phyloP scores from a whole-genome alignment of 2,797 vertebrate species.

The Prionace glauca region DNA sequence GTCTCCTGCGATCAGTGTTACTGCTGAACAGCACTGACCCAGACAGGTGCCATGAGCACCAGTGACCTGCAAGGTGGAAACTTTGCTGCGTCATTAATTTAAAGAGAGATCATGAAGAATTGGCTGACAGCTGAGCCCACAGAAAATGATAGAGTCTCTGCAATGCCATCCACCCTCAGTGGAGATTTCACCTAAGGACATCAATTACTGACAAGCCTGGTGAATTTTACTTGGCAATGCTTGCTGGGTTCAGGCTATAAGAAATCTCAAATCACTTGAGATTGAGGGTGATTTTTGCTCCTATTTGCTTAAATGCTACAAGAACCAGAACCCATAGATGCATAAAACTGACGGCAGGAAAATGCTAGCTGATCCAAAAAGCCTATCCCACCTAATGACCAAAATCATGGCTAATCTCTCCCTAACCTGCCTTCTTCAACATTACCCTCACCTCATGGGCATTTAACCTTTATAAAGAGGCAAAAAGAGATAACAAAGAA shows the following conservation, averaged over 20 bases:
- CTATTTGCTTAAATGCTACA: neutral
- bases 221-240: neutral
- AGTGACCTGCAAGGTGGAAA: neutral
- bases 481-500: neutral
- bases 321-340: neutral
- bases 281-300: neutral
- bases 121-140: neutral
- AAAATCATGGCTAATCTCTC: neutral
- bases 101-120: neutral
- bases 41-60: neutral
- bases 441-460: neutral
- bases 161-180: constrained; percentile 14
- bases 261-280: neutral
- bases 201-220: neutral
- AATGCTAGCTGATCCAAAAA: neutral
- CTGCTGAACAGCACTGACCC: neutral
- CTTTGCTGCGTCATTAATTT: neutral
- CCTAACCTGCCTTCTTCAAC: neutral
- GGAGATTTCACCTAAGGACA: neutral
- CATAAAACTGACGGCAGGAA: neutral
- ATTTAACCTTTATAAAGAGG: neutral
- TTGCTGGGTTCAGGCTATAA: neutral
- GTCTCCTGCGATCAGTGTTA: neutral
- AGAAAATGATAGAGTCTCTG: neutral
- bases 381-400: neutral